phyloP scores from a whole-genome alignment of 2,797 vertebrate species.

The Syngnathus rostellatus region DNA sequence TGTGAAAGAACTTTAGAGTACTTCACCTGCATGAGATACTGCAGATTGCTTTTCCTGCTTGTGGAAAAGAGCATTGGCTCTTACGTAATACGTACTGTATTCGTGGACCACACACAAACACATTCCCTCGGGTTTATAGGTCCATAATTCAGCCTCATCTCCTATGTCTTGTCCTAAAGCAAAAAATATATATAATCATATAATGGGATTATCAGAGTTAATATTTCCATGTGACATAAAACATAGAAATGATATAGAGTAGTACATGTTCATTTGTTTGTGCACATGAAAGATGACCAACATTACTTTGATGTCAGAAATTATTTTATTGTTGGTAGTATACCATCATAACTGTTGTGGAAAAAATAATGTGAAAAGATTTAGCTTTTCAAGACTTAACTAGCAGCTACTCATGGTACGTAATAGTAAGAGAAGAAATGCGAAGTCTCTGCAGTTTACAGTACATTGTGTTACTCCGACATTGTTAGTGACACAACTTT shows the following conservation, averaged over 20 bases:
- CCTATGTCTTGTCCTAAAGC: neutral
- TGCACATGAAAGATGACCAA: neutral
- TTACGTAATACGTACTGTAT: slow-evolving; percentile 2
- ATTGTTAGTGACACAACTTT: too few species aligned
- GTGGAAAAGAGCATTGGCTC: slow-evolving; percentile 36
- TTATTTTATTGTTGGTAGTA: neutral
- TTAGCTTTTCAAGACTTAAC: neutral
- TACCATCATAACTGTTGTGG: neutral
- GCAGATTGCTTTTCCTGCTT: slow-evolving; percentile 53
- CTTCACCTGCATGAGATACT: slow-evolving; percentile 49
- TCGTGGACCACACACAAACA: neutral
- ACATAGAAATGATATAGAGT: neutral
- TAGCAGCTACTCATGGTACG: neutral
- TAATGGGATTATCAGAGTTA: neutral
- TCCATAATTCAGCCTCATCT: neutral
- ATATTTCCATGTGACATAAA: neutral
- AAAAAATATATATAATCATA: neutral
- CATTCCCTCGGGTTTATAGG: neutral
- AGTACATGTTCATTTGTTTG: neutral
- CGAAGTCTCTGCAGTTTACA: neutral
- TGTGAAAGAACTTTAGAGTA: slow-evolving; percentile 55
- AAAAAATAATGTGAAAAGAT: neutral
- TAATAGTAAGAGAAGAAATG: too few species aligned
- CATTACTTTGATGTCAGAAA: neutral
- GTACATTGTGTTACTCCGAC: neutral